Base-by-base conservation (phyloP, 2,113 vertebrate species). In the Cromileptes altivelis region DNA sequence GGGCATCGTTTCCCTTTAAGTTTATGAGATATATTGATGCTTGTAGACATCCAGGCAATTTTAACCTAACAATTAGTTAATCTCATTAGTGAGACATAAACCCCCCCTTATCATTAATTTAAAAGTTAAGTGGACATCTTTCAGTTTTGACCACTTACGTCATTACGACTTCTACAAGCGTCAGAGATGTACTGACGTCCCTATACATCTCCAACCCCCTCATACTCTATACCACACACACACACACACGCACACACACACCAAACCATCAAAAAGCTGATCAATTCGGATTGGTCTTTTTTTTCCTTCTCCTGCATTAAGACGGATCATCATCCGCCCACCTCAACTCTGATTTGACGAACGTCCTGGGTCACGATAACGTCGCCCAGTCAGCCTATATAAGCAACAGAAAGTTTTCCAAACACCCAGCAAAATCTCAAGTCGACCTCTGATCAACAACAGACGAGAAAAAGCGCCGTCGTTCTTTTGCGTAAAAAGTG, bases 261-360 rank as follows among this genome's bases (percentile, higher is more conserved):
- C 13, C 12, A 42, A 21, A 42, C 62, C 40, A 42, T 23, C 40
- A n/a, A n/a, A n/a, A 37, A 23, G 8, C 64, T 19, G 45, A 68
- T 27, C 64, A 30, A 21, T 50, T 6, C 5, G 65, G 65, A 68
- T 68, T 68, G 45, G 17, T 50, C 25, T 50, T 30, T 56, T 55
- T 12, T 67, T 47, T 11, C 40, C 42, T 30, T 30, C 45, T 50
- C 15, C 8, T 15, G 62, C 63, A 67, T 47, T 9, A 67, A 30
- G 65, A 52, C 2, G 49, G 40, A 62, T 86, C 89, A 93, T 89
- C 76, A 91, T 81, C 88, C 92, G 73, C 88, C 89, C 86, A 85
- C 86, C 84, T 80, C 63, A 67, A 17, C 84, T 83, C 84, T 88
- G 92, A 92, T 92, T 93, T 93, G 94, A 93, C 87, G 91, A 90